A percentile compares a stretch with the other conserved stretches of the same genome.
Conservation (phyloP, 2,888 invertebrate genomes). For the Scelioninae gen. 2 region DNA sequence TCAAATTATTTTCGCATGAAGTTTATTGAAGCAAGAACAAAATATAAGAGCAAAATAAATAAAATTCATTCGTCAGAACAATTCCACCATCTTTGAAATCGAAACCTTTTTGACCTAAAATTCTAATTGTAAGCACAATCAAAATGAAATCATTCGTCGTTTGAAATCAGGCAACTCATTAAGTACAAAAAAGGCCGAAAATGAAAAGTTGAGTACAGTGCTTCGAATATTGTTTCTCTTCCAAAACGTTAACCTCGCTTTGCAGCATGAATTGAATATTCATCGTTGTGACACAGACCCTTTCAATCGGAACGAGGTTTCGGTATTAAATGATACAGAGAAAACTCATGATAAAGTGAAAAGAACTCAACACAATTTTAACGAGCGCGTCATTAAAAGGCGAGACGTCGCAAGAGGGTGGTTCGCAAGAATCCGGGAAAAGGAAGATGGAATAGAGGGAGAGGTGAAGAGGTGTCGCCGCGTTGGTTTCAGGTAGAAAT, state of each 20-base stretch:
- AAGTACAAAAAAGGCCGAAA: constrained; percentile 33
- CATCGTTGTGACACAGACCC: constrained; percentile 48
- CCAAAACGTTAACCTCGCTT: constrained; percentile 46
- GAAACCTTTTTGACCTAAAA: neutral
- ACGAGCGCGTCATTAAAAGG: constrained; percentile 72
- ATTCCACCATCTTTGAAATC: neutral
- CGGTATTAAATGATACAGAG: constrained; percentile 53
- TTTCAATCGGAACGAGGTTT: constrained; percentile 56
- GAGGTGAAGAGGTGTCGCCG: constrained; percentile 40
- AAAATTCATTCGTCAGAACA: neutral
- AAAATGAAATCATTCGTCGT: constrained; percentile 7
- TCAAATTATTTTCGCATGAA: too few species aligned
- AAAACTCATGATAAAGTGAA: constrained; percentile 56
- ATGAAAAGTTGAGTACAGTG: constrained; percentile 34
- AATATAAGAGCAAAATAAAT: too few species aligned
- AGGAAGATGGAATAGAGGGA: constrained; percentile 54
- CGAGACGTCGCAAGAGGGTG: constrained; percentile 58
- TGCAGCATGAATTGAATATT: constrained; percentile 49
- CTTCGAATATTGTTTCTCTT: constrained; percentile 46
- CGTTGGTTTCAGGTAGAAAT: constrained; percentile 65
- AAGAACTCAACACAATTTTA: constrained; percentile 65
- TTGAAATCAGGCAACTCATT: constrained; percentile 26
- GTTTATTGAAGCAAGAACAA: too few species aligned
- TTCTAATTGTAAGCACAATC: neutral
- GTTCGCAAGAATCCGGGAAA: constrained; percentile 25